Evolutionary conservation across 2,888 invertebrate species (phyloP), one percentile per base, ranked within the genome.

Genomic region (Torymus texanus): DNA sequence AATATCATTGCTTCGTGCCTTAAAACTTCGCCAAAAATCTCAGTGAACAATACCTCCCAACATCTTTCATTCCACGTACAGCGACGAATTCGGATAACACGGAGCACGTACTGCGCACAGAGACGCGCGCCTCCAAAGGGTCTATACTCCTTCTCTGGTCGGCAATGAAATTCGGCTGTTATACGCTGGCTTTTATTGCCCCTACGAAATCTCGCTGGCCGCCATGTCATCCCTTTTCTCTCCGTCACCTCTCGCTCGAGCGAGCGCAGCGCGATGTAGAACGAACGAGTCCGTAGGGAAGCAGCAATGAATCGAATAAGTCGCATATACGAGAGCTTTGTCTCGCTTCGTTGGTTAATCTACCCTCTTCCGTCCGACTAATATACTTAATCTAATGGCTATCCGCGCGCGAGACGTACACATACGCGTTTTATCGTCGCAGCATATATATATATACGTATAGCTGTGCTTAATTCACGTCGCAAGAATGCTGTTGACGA

Each of bases 121-220:
- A 58, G 50, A 51, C 16, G 21, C 51, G 16, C 41, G 2, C 50
- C 21, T 21, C 21, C 2, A 21, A 11, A 59, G 41, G 29, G 4
- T 2, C 50, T 13, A 21, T 21, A 21, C 21, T 2, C 1, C 2
- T 10, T 53, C 29, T 29, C 29, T 29, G 29, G 24, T 3, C 8
- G 16, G 24, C 61, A 62, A 72, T 72, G 55, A 72, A 72, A 72
- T 55, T 72, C 72, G 24, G 18, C 8, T 62, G 13, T 63, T 73
- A 73, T 73, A 73, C 73, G 16, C 13, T 51, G n/a, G 53, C 51
- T 14, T 66, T 51, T 51, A 51, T 18, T 18, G 51, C 65, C 13
- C 16, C 51, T 11, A 13, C 65, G 65, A 66, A 29, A 55, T 2
- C 56, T 16, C 68, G 56, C 41, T 41, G 41, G 8, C 8, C 21